phyloP scores from a whole-genome alignment of 2,888 invertebrate species.

The Hirtodrosophila duncani region DNA sequence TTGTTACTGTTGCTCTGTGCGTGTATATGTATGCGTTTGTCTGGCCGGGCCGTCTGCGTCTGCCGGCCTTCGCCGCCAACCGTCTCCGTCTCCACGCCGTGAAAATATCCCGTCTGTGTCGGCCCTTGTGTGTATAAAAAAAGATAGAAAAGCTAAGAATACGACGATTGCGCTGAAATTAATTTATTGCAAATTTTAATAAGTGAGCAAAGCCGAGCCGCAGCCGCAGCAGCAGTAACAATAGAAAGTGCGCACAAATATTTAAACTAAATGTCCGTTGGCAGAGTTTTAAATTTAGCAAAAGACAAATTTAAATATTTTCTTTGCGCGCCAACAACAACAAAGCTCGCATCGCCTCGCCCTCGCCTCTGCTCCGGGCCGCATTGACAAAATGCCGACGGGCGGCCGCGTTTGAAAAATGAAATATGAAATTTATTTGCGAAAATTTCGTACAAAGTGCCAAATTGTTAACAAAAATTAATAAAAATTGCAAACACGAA shows the following conservation, averaged over 20 bases:
- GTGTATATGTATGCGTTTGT: conserved; percentile 22
- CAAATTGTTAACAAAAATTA: conserved; percentile 51
- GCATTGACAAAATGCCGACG: no score
- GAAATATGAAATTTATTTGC: no score
- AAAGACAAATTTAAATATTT: conserved; percentile 5
- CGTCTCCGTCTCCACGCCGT: background rate
- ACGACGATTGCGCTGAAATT: conserved; percentile 51
- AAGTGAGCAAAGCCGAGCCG: conserved; percentile 37
- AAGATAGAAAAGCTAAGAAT: conserved; percentile 46
- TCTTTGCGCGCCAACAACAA: conserved; percentile 25
- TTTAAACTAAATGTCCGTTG: no score
- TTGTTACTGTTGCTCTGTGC: conserved; percentile 21
- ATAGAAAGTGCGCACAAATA: no score
- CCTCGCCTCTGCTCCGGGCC: no score
- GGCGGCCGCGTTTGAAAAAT: no score
- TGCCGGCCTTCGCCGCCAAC: conserved; percentile 3
- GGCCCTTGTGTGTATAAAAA: conserved; percentile 20
- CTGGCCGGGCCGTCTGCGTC: conserved; percentile 1
- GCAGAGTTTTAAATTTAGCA: conserved; percentile 10
- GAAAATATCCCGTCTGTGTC: conserved; percentile 10
- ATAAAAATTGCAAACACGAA: conserved; percentile 18
- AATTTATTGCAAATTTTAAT: conserved; percentile 56
- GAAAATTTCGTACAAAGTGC: no score
- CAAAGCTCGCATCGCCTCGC: no score
- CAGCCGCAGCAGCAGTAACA: conserved; percentile 3